Percentiles rank a stretch among this genome's conserved stretches.
These are phyloP conservation scores for Microcaecilia unicolor DNA, from an alignment of 2,797 vertebrate species.

Conservation along the genomic window DNA sequence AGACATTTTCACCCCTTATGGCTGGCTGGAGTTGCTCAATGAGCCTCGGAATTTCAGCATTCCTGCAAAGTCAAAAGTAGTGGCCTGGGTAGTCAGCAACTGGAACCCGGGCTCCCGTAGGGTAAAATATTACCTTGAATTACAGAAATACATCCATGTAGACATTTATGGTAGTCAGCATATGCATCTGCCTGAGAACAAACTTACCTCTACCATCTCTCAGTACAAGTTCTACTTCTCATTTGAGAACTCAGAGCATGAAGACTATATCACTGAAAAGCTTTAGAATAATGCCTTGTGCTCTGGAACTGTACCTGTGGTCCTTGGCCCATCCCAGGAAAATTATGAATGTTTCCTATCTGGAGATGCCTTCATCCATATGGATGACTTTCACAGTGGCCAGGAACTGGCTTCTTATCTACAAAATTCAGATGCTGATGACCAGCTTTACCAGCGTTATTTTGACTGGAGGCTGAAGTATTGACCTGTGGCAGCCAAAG, in stretches of 20 bases:
- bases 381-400: background rate
- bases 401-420: background rate
- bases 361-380: background rate
- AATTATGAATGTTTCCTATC: background rate
- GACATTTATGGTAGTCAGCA: background rate
- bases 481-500: background rate
- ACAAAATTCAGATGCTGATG: background rate
- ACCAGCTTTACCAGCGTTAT: background rate
- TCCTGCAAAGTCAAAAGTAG: background rate
- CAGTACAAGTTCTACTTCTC: no score
- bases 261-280: slow-evolving; percentile 4
- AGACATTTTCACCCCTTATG: no score
- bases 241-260: slow-evolving; percentile 2
- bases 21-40: background rate
- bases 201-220: background rate
- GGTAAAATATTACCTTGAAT: no score
- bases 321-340: background rate
- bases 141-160: background rate
- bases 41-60: background rate
- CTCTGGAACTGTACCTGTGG: background rate
- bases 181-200: background rate
- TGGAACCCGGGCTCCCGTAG: background rate
- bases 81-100: background rate
- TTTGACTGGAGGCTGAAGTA: background rate
- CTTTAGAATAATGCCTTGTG: background rate